Percentiles rank a stretch among this genome's conserved stretches.
phyloP scores from a whole-genome alignment of 92 coral and sea anemone species.

The Porites cylindrica region DNA sequence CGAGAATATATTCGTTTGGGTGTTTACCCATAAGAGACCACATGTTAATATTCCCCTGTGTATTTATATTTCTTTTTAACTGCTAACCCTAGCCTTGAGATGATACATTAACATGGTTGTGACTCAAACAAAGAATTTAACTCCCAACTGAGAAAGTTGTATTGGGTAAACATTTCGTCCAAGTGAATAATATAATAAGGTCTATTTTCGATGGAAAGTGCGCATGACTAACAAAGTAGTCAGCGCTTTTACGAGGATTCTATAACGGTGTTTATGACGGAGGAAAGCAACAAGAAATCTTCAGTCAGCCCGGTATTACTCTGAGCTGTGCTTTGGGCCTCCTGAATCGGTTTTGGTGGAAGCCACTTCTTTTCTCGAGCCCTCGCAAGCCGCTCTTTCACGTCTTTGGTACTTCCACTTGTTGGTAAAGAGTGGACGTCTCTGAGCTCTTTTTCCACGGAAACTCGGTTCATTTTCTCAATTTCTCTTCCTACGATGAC shows the following conservation, averaged over 20 bases:
- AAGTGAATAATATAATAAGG: no score
- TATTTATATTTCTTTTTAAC: no score
- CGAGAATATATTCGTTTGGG: no score
- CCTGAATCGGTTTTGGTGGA: background rate
- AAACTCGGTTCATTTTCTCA: conserved; percentile 3
- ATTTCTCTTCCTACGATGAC: conserved; percentile 13
- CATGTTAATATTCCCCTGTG: no score
- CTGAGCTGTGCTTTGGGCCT: background rate
- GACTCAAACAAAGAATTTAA: no score
- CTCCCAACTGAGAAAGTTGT: no score
- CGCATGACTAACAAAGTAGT: background rate
- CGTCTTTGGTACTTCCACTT: conserved; percentile 25
- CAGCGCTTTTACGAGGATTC: background rate
- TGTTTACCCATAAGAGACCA: no score
- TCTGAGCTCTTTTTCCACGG: conserved; percentile 17
- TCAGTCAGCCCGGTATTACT: conserved; percentile 27
- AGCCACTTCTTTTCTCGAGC: conserved; percentile 32
- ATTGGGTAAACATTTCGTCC: no score
- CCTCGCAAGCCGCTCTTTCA: conserved; percentile 34
- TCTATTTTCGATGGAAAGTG: background rate
- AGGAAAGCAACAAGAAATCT: conserved; percentile 26
- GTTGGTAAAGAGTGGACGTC: conserved; percentile 37
- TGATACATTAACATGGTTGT: no score
- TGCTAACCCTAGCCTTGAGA: no score
- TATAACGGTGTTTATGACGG: conserved; percentile 14